These are phyloP conservation scores for Epizoanthus fatuus DNA, from an alignment of 92 coral and sea anemone genomes.

Conservation along the genomic window DNA sequence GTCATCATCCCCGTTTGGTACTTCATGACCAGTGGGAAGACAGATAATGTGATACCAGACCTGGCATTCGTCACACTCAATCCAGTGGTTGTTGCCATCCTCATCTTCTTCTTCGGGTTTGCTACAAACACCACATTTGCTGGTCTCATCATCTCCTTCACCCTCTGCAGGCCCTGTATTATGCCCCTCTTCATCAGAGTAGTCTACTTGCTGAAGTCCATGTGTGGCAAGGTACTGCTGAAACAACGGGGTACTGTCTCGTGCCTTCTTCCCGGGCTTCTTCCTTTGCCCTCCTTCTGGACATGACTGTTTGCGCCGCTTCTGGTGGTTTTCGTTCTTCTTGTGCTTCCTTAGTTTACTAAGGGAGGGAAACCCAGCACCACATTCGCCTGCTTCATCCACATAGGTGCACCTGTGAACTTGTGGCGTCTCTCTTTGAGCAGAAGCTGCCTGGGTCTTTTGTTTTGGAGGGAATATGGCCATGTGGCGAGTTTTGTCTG, in stretches of 20 bases:
- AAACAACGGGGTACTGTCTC: not conserved
- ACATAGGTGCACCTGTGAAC: slow-evolving; percentile 40
- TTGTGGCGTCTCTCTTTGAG: slow-evolving; percentile 8
- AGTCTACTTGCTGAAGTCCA: too few species aligned
- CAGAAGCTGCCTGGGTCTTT: slow-evolving; percentile 9
- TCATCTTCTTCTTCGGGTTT: slow-evolving; percentile 39
- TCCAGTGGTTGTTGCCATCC: slow-evolving; percentile 37
- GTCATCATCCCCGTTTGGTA: not conserved
- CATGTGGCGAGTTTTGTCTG: slow-evolving; percentile 18
- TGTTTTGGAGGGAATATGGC: too few species aligned
- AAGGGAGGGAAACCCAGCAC: slow-evolving; percentile 26
- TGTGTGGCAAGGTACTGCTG: too few species aligned
- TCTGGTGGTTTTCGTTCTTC: slow-evolving; percentile 34
- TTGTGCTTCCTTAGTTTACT: slow-evolving; percentile 47
- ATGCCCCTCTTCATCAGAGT: too few species aligned
- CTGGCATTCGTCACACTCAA: slow-evolving; percentile 23
- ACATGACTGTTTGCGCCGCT: slow-evolving; percentile 34
- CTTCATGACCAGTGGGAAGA: slow-evolving; percentile 5
- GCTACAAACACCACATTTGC: slow-evolving; percentile 2
- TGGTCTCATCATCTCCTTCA: too few species aligned
- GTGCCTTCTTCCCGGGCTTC: slow-evolving; percentile 18
- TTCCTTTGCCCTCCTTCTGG: not conserved
- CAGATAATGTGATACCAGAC: slow-evolving; percentile 27
- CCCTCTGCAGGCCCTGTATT: too few species aligned
- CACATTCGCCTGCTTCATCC: slow-evolving; percentile 8